Percentiles rank a stretch among this genome's conserved stretches.
Evolutionary conservation across 2,888 invertebrate genomes (phyloP).

Genomic region (Steinernema hermaphroditum): DNA sequence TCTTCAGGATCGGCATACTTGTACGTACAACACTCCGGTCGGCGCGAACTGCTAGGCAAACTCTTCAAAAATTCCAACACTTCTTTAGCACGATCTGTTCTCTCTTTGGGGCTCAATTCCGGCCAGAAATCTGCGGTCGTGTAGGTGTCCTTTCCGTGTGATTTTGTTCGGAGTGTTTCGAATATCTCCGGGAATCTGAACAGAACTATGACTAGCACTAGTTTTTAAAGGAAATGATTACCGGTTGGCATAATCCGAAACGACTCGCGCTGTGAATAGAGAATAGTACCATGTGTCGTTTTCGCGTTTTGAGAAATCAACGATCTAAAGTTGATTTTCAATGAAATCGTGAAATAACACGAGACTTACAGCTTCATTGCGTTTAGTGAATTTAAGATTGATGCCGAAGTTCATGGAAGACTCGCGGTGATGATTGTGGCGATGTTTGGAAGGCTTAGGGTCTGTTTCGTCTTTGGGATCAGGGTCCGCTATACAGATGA

Average conservation of each 20-base stretch:
- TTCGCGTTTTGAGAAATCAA: slow-evolving; percentile 69
- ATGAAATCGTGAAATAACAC: slow-evolving; percentile 38
- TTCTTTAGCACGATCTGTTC: slow-evolving; percentile 62
- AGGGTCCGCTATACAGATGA: slow-evolving; percentile 72
- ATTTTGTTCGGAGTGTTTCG: slow-evolving; percentile 70
- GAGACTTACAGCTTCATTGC: slow-evolving; percentile 73
- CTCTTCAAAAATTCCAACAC: slow-evolving; percentile 75
- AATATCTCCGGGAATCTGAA: slow-evolving; percentile 77
- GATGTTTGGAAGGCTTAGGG: not conserved
- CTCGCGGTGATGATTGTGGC: slow-evolving; percentile 47
- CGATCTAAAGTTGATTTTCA: slow-evolving; percentile 1
- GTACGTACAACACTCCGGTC: not conserved
- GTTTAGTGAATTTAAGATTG: slow-evolving; percentile 85
- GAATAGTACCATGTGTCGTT: slow-evolving; percentile 57
- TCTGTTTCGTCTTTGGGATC: slow-evolving; percentile 1
- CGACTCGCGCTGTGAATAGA: slow-evolving; percentile 67
- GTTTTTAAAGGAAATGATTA: slow-evolving; percentile 46
- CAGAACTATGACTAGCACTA: not conserved
- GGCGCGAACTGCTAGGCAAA: slow-evolving; percentile 33
- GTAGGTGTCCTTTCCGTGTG: slow-evolving; percentile 72
- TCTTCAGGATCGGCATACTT: slow-evolving; percentile 10
- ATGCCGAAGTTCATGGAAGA: slow-evolving; percentile 79
- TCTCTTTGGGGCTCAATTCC: slow-evolving; percentile 70
- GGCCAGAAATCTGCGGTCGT: slow-evolving; percentile 77
- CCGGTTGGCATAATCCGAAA: slow-evolving; percentile 75